Percentiles rank a stretch among this genome's conserved stretches.
phyloP scores from a whole-genome alignment of 2,797 vertebrate species.

The Neomorphus geoffroyi region DNA sequence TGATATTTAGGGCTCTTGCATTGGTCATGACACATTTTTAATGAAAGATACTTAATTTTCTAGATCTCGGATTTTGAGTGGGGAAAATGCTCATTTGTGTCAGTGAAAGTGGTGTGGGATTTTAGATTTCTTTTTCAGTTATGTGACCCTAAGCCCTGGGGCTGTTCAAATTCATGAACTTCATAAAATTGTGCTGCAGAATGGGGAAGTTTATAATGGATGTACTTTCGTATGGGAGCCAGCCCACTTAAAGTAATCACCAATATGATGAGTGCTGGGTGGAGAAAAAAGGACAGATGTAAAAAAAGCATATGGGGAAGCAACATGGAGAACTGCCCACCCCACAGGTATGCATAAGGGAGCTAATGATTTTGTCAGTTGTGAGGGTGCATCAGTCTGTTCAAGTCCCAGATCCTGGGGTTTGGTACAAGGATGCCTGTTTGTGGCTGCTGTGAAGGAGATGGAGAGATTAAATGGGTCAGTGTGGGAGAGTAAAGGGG shows the following conservation, averaged over 20 bases:
- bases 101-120: background rate
- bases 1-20: background rate
- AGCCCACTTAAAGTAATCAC: background rate
- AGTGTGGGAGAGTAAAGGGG: background rate
- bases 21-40: background rate
- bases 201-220: background rate
- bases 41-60: background rate
- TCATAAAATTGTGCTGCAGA: background rate
- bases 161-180: background rate
- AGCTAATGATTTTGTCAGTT: background rate
- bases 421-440: background rate
- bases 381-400: background rate
- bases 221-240: background rate
- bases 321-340: background rate
- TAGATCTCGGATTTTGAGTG: background rate
- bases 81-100: background rate
- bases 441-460: background rate
- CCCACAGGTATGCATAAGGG: background rate
- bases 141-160: background rate
- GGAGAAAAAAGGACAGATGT: background rate
- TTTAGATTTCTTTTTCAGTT: background rate
- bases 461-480: background rate
- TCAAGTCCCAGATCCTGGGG: background rate
- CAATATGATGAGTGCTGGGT: background rate
- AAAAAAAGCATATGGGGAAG: background rate